Conservation (phyloP, 2,797 vertebrate genomes). For the Merluccius polli region DNA sequence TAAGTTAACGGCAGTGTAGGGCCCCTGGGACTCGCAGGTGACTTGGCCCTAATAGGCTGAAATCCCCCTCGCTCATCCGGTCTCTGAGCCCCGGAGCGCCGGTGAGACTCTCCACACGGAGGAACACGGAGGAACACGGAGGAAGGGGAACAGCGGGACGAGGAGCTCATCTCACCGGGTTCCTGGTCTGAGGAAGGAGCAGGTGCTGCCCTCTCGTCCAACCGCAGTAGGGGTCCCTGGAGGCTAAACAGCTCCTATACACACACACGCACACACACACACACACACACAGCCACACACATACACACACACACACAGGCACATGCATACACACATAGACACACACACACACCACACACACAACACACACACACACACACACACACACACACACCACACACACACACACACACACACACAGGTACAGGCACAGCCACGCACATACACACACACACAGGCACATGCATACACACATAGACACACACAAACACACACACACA, state of each 20-base stretch:
- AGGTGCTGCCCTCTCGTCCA: constrained; percentile 90
- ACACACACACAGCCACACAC: constrained; percentile 6
- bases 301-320: not conserved
- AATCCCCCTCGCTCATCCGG: too few relatives aligned
- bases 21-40: not conserved
- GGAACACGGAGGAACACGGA: too few relatives aligned
- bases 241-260: constrained; percentile 86
- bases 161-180: constrained; percentile 81
- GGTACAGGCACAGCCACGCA: too few relatives aligned
- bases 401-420: too few relatives aligned
- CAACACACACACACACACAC: not conserved
- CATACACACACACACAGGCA: too few relatives aligned
- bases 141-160: not conserved
- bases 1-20: not conserved
- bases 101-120: too few relatives aligned
- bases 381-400: not conserved
- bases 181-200: constrained; percentile 83
- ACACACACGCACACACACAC: constrained; percentile 9
- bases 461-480: too few relatives aligned
- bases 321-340: not conserved
- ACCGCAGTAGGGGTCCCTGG: constrained; percentile 93
- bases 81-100: too few relatives aligned
- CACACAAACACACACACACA: too few relatives aligned
- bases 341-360: not conserved
- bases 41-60: not conserved